Conservation (phyloP, 2,797 vertebrate genomes). For the Otolemur crassicaudatus region DNA sequence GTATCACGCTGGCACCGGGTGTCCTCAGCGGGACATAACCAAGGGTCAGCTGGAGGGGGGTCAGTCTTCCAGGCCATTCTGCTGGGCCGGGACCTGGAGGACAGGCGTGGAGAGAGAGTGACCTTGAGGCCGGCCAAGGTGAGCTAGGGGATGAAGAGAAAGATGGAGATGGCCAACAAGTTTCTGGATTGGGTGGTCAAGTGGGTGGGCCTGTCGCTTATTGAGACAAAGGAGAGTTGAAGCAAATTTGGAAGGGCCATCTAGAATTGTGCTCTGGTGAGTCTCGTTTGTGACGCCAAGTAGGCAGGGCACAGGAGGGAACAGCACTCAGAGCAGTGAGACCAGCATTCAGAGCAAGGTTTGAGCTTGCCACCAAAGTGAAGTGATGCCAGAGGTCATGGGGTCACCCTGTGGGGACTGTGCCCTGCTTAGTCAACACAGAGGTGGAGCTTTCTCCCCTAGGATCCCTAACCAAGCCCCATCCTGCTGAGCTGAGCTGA, state of each 20-base stretch:
- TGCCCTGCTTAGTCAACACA: too few species aligned
- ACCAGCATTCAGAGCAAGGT: accelerated
- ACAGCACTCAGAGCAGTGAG: background rate
- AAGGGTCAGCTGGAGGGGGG: background rate
- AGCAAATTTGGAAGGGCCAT: background rate
- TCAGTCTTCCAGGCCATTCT: background rate
- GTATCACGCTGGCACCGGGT: background rate
- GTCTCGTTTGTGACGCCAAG: accelerated
- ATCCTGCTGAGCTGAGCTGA: too few species aligned
- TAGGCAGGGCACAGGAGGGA: accelerated
- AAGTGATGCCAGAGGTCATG: accelerated
- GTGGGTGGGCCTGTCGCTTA: accelerated
- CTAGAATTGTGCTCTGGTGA: accelerated
- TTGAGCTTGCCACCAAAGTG: too few species aligned
- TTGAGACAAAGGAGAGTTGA: background rate
- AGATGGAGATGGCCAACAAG: accelerated
- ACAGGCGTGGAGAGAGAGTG: accelerated
- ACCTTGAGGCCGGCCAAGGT: accelerated
- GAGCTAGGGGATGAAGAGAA: background rate
- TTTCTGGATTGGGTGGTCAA: background rate
- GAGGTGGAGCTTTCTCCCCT: too few species aligned
- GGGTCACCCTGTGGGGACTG: background rate
- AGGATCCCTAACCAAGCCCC: too few species aligned
- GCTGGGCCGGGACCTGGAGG: background rate
- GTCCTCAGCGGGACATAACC: accelerated